Percentiles rank a stretch among this genome's conserved stretches.
Conservation (phyloP, 2,113 vertebrate species). For the Paradoxurus hermaphroditus region DNA sequence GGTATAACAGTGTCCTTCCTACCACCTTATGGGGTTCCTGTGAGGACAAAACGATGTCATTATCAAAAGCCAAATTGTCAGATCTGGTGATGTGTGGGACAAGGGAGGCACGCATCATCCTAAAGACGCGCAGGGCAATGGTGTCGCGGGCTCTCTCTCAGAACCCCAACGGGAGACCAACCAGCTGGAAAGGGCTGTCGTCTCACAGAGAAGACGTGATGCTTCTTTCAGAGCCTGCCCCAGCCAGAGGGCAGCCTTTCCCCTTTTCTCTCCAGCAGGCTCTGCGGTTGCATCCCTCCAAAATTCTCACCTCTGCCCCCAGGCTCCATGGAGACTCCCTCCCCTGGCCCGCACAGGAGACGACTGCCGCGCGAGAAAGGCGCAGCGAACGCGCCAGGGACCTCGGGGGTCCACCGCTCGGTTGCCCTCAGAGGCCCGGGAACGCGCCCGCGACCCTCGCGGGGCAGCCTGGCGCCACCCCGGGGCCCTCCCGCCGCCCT, state of each 20-base stretch:
- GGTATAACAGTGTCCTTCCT: not conserved
- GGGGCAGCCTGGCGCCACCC: not conserved
- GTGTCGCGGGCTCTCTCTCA: not conserved
- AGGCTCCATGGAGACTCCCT: constrained; percentile 11
- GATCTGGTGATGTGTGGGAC: not conserved
- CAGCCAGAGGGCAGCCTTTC: constrained; percentile 6
- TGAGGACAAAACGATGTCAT: not conserved
- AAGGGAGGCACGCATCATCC: not conserved
- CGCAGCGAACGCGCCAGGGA: not conserved
- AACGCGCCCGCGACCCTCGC: not conserved
- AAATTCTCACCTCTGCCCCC: constrained; percentile 57
- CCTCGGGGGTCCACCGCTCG: not conserved
- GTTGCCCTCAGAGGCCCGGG: not conserved
- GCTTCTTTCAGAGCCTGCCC: not conserved
- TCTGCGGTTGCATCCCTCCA: not conserved
- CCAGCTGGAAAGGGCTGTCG: not conserved
- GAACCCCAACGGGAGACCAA: not conserved
- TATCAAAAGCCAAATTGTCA: not conserved
- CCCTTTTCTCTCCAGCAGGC: not conserved
- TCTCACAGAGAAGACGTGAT: not conserved
- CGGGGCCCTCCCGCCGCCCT: not conserved
- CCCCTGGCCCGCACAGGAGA: not conserved
- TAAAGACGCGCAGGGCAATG: not conserved
- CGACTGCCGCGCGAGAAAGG: not conserved
- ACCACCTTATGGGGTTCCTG: not conserved